Evolutionary conservation across 2,888 invertebrate species (phyloP).

Genomic region (Trachelus troglodyta): DNA sequence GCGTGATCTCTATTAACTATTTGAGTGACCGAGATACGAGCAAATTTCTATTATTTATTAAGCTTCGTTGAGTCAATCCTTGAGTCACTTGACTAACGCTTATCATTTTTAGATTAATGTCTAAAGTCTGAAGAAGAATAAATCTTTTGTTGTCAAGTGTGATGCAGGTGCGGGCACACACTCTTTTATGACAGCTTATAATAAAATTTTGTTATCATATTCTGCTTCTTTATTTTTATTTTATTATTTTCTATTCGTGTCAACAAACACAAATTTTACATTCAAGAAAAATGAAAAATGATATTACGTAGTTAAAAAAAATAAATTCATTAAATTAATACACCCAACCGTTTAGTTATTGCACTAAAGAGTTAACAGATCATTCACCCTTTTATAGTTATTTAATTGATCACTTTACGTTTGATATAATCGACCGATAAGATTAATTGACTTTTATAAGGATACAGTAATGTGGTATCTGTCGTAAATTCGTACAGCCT

Average conservation of each 20-base stretch:
- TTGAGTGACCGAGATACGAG: background rate
- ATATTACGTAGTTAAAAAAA: background rate
- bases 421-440: background rate
- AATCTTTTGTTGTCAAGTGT: background rate
- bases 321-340: background rate
- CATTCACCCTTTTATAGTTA: background rate
- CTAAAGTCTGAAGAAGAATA: conserved; percentile 17
- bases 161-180: background rate
- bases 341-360: background rate
- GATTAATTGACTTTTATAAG: background rate
- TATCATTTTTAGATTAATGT: conserved; percentile 7
- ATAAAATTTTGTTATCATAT: background rate
- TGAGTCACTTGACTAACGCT: background rate
- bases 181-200: background rate
- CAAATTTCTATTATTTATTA: background rate
- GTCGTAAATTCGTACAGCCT: conserved; percentile 14
- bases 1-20: background rate
- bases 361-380: background rate
- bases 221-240: background rate
- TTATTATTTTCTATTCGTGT: background rate
- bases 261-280: background rate
- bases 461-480: background rate
- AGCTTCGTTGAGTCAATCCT: background rate
- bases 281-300: background rate
- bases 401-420: background rate